Base-by-base conservation (phyloP, 2,797 vertebrate species). In the Babyrousa celebensis region DNA sequence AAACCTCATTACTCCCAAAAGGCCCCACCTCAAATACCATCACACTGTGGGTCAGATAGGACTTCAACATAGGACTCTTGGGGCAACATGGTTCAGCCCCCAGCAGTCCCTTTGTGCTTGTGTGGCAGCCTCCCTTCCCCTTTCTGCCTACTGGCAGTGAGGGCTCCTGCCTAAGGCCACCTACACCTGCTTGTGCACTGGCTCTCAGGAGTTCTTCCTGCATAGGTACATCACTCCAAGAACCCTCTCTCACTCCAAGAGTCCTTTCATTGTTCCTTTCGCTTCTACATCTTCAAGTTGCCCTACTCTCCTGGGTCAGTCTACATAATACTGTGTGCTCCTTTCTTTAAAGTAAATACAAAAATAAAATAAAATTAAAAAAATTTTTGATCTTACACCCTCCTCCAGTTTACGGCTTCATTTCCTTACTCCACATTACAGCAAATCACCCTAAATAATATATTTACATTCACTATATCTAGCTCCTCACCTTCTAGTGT, bases 351-450 rank as follows among this genome's bases (percentile, higher is more conserved):
- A 85, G 74, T 21, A 79, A 32, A 48, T 14, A 36, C 56, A 18
- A 71, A 92, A 79, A 25, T 54, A 71, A 87, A 88, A 77, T 29
- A 80, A 86, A 65, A 68, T 54, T 11, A 27, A 58, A 29, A 32
- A 29, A 74, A 1, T 1, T 43, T 18, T 65, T 62, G 40, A 56
- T 12, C 3, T 6, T 71, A 58, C 4, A 16, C 75, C 25, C 0
- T 16, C 20, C 12, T 78, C 36, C 4, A 80, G 25, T 17, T 77
- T 27, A 65, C 12, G 32, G 20, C 20, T n/a, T 56, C 29, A n/a
- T n/a, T 79, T 79, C 20, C 65, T 93, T 48, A 56, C 11, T 77
- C n/a, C 5, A 1, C 8, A 10, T 0, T 72, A 43, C 15, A 36
- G 7, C 11, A 63, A 83, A 29, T 63, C 23, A 54, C 0, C 8